Percentiles rank a stretch among this genome's conserved stretches.
Conservation (phyloP, 2,797 vertebrate genomes). For the Gouania willdenowi region DNA sequence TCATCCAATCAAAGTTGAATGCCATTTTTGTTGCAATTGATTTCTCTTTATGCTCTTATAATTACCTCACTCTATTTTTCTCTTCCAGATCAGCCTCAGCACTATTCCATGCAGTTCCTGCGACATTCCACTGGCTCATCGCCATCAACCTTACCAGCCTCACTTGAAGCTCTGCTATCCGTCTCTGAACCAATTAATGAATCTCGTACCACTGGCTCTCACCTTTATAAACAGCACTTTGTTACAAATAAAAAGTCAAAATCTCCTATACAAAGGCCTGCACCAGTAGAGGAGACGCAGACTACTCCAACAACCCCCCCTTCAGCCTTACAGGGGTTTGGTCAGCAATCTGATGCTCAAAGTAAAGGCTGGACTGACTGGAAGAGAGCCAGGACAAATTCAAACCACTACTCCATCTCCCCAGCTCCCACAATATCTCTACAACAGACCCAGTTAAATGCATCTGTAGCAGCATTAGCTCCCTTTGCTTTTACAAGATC, state of each 20-base stretch:
- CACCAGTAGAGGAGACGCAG: slow-evolving; percentile 21
- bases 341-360: slow-evolving; percentile 16
- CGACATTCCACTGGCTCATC: slow-evolving; percentile 35
- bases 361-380: slow-evolving; percentile 31
- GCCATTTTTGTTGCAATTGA: no score
- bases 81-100: slow-evolving; percentile 47
- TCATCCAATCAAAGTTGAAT: no score
- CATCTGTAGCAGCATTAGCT: slow-evolving; percentile 14
- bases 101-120: slow-evolving; percentile 36
- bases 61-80: neutral
- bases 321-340: slow-evolving; percentile 16
- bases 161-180: slow-evolving; percentile 38
- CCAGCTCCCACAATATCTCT: slow-evolving; percentile 12
- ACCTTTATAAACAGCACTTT: slow-evolving; percentile 5
- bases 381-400: slow-evolving; percentile 29
- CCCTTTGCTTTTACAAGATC: slow-evolving; percentile 8
- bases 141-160: slow-evolving; percentile 50
- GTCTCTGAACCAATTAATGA: slow-evolving; percentile 31
- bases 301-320: slow-evolving; percentile 28
- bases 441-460: slow-evolving; percentile 27
- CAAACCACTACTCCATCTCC: slow-evolving; percentile 22
- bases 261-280: slow-evolving; percentile 17
- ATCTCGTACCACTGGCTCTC: slow-evolving; percentile 19
- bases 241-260: slow-evolving; percentile 29
- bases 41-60: no score